A percentile compares a stretch with the other conserved stretches of the same genome.
Evolutionary conservation across 2,113 vertebrate genomes (phyloP).

Genomic region (Corydoras sp.): DNA sequence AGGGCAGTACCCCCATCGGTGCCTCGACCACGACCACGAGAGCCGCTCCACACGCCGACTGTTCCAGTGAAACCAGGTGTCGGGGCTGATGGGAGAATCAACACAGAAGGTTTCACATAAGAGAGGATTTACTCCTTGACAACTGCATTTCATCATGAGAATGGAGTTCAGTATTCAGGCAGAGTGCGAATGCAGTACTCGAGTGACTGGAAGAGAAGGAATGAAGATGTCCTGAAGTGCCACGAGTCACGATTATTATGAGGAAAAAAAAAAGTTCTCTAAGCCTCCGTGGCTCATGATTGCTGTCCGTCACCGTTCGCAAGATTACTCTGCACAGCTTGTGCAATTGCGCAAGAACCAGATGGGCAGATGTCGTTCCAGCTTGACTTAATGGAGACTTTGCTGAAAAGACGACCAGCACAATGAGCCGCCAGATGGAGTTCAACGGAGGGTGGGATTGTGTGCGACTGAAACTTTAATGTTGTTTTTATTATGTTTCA

Average conservation of each 20-base stretch:
- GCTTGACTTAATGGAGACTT: slow-evolving; percentile 12
- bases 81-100: not conserved
- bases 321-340: slow-evolving; percentile 12
- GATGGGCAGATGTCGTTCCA: slow-evolving; percentile 12
- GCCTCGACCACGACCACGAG: too few species aligned
- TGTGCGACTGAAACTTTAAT: not conserved
- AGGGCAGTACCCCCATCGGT: too few species aligned
- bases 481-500: slow-evolving; percentile 2
- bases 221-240: not conserved
- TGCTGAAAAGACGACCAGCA: slow-evolving; percentile 3
- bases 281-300: not conserved
- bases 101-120: not conserved
- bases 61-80: not conserved
- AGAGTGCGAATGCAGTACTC: not conserved
- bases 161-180: not conserved
- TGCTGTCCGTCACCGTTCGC: not conserved
- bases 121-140: not conserved
- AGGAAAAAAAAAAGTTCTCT: not conserved
- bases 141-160: not conserved
- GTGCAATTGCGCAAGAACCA: slow-evolving; percentile 13
- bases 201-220: not conserved
- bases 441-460: slow-evolving; percentile 3
- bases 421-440: slow-evolving; percentile 22
- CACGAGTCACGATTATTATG: not conserved
- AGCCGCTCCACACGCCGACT: too few species aligned